These are phyloP conservation scores for Oegoconia quadripuncta DNA, from an alignment of 2,888 invertebrate genomes.

Conservation along the genomic window DNA sequence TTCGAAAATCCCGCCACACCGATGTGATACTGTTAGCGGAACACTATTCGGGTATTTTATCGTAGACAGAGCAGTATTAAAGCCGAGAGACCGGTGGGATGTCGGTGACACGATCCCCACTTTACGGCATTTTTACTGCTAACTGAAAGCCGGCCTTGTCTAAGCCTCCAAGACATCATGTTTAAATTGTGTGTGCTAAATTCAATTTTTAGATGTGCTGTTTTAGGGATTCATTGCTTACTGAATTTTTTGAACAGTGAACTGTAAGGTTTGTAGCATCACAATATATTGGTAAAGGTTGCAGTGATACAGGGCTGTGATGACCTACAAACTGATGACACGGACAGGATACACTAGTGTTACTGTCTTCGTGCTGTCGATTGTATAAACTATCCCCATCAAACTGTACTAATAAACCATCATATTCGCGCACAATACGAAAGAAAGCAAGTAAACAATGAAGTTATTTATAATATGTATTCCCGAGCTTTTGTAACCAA, in stretches of 20 bases:
- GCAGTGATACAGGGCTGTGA: too few relatives aligned
- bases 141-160: slow-evolving; percentile 30
- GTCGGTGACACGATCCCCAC: slow-evolving; percentile 31
- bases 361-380: too few relatives aligned
- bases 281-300: too few relatives aligned
- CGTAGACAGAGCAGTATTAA: slow-evolving; percentile 17
- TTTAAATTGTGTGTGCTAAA: slow-evolving; percentile 31
- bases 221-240: neutral
- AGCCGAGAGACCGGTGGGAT: slow-evolving; percentile 5
- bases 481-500: slow-evolving; percentile 16
- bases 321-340: too few relatives aligned
- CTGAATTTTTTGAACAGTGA: neutral
- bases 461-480: slow-evolving; percentile 34
- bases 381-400: too few relatives aligned
- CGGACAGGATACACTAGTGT: too few relatives aligned
- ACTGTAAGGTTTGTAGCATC: neutral
- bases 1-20: slow-evolving; percentile 15
- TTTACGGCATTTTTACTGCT: slow-evolving; percentile 52
- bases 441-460: slow-evolving; percentile 6
- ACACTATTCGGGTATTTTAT: slow-evolving; percentile 24
- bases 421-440: too few relatives aligned
- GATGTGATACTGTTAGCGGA: slow-evolving; percentile 15
- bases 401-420: too few relatives aligned
- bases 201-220: slow-evolving; percentile 23
- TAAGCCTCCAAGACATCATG: slow-evolving; percentile 15